Conservation (phyloP, 1,140 invertebrate species). For the Diploscapter pachys region DNA sequence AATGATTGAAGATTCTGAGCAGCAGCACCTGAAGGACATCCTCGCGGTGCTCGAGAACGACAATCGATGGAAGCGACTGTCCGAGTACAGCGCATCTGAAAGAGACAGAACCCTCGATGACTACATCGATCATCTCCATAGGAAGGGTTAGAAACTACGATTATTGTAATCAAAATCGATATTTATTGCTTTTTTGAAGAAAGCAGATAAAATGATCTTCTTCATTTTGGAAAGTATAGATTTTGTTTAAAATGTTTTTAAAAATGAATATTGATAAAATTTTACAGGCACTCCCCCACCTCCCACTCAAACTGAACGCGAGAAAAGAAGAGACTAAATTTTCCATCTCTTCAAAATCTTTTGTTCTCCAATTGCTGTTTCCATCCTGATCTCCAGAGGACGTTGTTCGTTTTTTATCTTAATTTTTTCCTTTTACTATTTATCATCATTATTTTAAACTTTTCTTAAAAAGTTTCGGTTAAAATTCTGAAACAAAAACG, state of each 20-base stretch:
- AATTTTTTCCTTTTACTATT: conserved; percentile 1
- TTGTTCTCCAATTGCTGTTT: neutral
- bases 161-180: too few relatives aligned
- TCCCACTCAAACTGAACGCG: conserved; percentile 89
- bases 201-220: too few relatives aligned
- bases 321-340: conserved; percentile 66
- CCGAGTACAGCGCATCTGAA: conserved; percentile 84
- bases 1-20: conserved; percentile 67
- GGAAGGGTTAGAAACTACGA: conserved; percentile 68
- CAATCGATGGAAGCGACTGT: conserved; percentile 72
- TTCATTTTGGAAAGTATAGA: too few relatives aligned
- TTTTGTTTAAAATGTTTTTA: too few relatives aligned
- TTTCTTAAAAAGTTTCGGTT: too few relatives aligned
- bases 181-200: too few relatives aligned
- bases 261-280: too few relatives aligned
- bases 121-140: conserved; percentile 89
- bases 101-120: conserved; percentile 77
- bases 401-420: neutral
- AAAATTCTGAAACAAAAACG: too few relatives aligned
- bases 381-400: neutral
- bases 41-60: conserved; percentile 79
- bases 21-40: conserved; percentile 77
- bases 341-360: neutral
- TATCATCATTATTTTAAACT: too few relatives aligned
- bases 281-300: conserved; percentile 79